Evolutionary conservation across 2,888 invertebrate species (phyloP).

Genomic region (Campaea margaritaria): DNA sequence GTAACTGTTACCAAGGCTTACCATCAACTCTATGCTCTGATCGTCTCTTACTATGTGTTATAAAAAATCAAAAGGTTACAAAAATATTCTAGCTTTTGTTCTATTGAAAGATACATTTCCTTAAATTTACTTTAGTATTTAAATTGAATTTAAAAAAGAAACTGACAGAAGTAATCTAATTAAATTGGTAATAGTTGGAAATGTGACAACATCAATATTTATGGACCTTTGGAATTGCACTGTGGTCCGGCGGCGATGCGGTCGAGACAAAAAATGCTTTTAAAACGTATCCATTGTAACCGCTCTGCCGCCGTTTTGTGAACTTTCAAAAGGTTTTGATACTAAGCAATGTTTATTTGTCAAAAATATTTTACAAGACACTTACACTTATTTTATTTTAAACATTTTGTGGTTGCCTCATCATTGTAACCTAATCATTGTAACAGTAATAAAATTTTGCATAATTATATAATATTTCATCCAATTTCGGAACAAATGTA

Average conservation of each 20-base stretch:
- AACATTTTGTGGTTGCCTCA: too few relatives aligned
- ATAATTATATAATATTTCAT: too few relatives aligned
- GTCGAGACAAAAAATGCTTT: conserved; percentile 60
- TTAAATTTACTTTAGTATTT: background rate
- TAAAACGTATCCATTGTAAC: conserved; percentile 64
- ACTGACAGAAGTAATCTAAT: conserved; percentile 29
- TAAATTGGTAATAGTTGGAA: conserved; percentile 40
- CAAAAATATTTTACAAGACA: too few relatives aligned
- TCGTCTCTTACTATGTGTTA: too few relatives aligned
- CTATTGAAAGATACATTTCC: background rate
- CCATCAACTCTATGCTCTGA: too few relatives aligned
- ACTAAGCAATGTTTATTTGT: conserved; percentile 26
- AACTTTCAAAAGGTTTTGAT: conserved; percentile 40
- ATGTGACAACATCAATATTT: conserved; percentile 52
- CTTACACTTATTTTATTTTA: too few relatives aligned
- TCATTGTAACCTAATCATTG: too few relatives aligned
- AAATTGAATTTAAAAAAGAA: background rate
- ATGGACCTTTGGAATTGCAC: conserved; percentile 54
- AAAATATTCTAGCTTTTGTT: too few relatives aligned
- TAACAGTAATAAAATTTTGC: too few relatives aligned
- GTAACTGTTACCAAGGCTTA: too few relatives aligned
- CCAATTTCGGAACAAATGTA: too few relatives aligned
- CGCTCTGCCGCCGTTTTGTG: conserved; percentile 46
- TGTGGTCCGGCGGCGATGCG: conserved; percentile 50
- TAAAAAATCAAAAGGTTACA: too few relatives aligned